phyloP scores from a whole-genome alignment of 1,140 invertebrate species.

The Drosophila lacteicornis region DNA sequence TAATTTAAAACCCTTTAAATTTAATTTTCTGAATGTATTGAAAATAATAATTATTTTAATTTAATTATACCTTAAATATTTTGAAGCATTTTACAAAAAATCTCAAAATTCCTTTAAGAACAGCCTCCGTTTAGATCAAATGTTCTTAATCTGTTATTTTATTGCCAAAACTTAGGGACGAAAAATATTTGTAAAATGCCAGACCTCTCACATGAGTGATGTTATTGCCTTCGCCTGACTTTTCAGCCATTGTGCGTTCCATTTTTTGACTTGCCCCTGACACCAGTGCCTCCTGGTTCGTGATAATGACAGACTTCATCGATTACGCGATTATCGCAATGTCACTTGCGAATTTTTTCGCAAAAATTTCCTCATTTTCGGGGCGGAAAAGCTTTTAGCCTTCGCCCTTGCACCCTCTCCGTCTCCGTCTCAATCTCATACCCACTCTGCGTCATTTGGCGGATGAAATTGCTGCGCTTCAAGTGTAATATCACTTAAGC shows the following conservation, averaged over 20 bases:
- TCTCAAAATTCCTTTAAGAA: not conserved
- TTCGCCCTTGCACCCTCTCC: slow-evolving; percentile 20
- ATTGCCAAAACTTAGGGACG: slow-evolving; percentile 1
- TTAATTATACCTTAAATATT: not conserved
- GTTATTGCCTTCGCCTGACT: slow-evolving; percentile 51
- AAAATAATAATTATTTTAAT: too few relatives aligned
- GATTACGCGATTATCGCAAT: slow-evolving; percentile 82
- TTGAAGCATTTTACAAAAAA: not conserved
- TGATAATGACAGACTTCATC: slow-evolving; percentile 83
- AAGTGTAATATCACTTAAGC: slow-evolving; percentile 83
- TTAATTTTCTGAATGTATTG: too few relatives aligned
- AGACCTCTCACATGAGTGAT: slow-evolving; percentile 24
- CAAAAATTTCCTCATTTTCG: slow-evolving; percentile 70
- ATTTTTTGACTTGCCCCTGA: slow-evolving; percentile 68
- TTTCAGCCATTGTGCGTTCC: slow-evolving; percentile 60
- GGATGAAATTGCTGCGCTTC: slow-evolving; percentile 76
- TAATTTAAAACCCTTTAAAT: not conserved
- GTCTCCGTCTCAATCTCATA: slow-evolving; percentile 15
- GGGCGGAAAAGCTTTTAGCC: slow-evolving; percentile 77
- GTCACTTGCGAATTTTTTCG: slow-evolving; percentile 74
- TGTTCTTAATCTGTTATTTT: slow-evolving; percentile 7
- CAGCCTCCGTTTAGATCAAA: not conserved
- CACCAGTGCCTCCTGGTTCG: slow-evolving; percentile 47
- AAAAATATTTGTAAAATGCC: not conserved
- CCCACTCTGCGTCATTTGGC: slow-evolving; percentile 57